Evolutionary conservation across 2,113 vertebrate genomes (phyloP).

Genomic region (Psilopogon haemacephalus): DNA sequence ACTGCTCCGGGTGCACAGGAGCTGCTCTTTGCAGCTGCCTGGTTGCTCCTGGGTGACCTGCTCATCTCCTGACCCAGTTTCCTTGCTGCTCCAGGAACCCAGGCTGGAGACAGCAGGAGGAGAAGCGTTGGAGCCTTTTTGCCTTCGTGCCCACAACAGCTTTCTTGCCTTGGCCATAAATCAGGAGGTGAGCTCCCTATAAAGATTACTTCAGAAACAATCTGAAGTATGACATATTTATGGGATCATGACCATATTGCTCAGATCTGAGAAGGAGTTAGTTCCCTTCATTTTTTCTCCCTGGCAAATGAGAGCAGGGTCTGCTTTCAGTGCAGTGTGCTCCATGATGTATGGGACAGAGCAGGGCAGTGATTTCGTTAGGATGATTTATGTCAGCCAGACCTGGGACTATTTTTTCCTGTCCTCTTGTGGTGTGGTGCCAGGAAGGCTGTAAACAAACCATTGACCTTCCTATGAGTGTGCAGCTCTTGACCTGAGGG

Average conservation of each 20-base stretch:
- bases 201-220: conserved; percentile 28
- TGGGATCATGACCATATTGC: neutral
- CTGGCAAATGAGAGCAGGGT: neutral
- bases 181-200: neutral
- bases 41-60: neutral
- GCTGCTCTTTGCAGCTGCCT: neutral
- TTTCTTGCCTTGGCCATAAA: neutral
- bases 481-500: neutral
- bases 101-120: neutral
- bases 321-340: neutral
- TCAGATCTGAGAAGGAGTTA: neutral
- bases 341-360: neutral
- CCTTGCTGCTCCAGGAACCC: neutral
- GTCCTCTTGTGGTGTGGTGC: neutral
- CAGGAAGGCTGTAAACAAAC: conserved; percentile 56
- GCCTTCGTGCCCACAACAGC: neutral
- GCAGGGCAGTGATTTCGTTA: neutral
- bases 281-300: neutral
- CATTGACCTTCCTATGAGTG: neutral
- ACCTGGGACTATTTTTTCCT: neutral
- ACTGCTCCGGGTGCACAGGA: neutral
- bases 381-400: conserved; percentile 21
- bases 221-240: conserved; percentile 6
- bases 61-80: neutral
- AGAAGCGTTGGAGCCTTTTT: neutral